phyloP scores from a whole-genome alignment of 2,797 vertebrate species.

The Crocidura indochinensis region DNA sequence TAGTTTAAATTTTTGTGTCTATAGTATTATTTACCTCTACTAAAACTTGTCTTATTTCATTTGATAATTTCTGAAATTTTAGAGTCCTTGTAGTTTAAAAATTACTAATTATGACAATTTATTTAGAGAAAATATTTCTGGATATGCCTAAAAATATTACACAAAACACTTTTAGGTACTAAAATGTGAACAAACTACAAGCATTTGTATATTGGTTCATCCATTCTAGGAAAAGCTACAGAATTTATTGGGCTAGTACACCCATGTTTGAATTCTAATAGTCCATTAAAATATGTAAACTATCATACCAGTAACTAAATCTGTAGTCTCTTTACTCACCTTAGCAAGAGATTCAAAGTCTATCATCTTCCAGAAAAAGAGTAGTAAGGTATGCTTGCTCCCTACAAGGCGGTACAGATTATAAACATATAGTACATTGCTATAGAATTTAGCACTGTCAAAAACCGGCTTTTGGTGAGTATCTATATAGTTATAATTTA shows the following conservation, averaged over 20 bases:
- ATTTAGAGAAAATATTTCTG: slow-evolving; percentile 14
- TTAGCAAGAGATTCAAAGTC: neutral
- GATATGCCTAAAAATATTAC: neutral
- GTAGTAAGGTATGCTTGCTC: neutral
- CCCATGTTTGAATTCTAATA: neutral
- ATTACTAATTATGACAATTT: neutral
- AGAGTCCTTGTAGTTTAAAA: neutral
- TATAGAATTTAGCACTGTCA: neutral
- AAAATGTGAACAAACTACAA: neutral
- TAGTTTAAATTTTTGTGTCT: neutral
- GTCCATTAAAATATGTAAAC: neutral
- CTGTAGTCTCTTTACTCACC: neutral
- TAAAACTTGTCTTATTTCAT: neutral
- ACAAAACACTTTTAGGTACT: slow-evolving; percentile 37
- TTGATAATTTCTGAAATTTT: slow-evolving; percentile 5
- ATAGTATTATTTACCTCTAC: neutral
- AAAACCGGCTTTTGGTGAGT: slow-evolving; percentile 22
- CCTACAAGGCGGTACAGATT: no score
- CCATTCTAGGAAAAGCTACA: neutral
- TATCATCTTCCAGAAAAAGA: slow-evolving; percentile 42
- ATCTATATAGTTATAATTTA: neutral
- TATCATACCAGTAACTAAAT: neutral
- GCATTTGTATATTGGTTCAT: neutral
- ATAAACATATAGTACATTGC: neutral
- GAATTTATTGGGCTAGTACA: neutral